Evolutionary conservation across 2,888 invertebrate genomes (phyloP).

Genomic region (Coenonympha arcania): DNA sequence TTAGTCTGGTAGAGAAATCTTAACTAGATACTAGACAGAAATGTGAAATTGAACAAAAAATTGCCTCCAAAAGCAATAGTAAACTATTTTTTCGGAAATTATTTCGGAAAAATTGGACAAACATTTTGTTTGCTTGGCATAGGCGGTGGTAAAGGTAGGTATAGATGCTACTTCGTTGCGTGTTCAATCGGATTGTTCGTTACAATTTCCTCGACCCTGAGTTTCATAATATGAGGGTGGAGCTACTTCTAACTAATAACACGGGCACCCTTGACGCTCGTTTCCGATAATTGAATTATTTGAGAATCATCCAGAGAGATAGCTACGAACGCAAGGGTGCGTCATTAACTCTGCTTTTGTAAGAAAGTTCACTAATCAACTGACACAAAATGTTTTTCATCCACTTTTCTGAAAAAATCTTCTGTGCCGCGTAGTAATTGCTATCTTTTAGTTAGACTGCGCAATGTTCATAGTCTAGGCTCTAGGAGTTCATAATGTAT

Average conservation of each 20-base stretch:
- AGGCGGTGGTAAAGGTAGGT: too few species aligned
- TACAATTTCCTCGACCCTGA: constrained; percentile 13
- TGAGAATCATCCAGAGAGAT: constrained; percentile 3
- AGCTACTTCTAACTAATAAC: neutral
- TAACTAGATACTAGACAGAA: neutral
- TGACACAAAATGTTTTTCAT: too few species aligned
- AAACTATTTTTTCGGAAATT: neutral
- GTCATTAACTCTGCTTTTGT: too few species aligned
- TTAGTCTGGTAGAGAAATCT: neutral
- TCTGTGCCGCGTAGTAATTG: too few species aligned
- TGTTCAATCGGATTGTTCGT: neutral
- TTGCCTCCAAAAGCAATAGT: neutral
- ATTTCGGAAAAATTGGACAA: neutral
- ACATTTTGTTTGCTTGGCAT: neutral
- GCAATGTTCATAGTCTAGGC: too few species aligned
- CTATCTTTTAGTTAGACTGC: too few species aligned
- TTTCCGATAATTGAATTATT: constrained; percentile 36
- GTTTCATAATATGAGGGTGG: neutral
- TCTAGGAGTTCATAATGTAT: too few species aligned
- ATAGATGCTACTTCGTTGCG: constrained; percentile 2
- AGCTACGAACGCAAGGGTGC: too few species aligned
- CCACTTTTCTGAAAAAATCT: too few species aligned
- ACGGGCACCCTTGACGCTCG: constrained; percentile 31
- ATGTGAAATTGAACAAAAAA: neutral
- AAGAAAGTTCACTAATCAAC: too few species aligned